These are phyloP conservation scores for Bergia puertoricense DNA, from an alignment of 92 coral and sea anemone genomes.

Conservation along the genomic window DNA sequence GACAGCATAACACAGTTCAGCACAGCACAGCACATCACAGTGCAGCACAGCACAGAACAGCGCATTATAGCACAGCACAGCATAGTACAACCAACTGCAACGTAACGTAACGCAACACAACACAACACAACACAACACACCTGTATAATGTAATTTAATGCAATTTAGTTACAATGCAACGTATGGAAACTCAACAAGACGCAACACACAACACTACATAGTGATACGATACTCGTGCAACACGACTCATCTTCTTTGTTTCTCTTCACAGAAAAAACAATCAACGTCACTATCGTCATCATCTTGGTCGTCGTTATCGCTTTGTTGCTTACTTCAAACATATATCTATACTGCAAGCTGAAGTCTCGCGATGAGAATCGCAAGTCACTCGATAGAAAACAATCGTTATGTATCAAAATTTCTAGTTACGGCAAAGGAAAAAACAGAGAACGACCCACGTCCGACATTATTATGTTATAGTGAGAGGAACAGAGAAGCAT, in stretches of 20 bases:
- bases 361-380: conserved; percentile 25
- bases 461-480: conserved; percentile 36
- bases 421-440: conserved; percentile 25
- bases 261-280: conserved; percentile 10
- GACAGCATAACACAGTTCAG: neutral
- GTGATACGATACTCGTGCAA: no score
- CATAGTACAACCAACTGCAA: neutral
- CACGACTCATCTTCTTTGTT: neutral
- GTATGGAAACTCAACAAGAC: neutral
- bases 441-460: conserved; percentile 25
- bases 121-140: no score
- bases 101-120: neutral
- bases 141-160: no score
- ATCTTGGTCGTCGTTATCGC: conserved; percentile 27
- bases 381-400: conserved; percentile 35
- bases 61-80: neutral
- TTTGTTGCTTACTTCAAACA: conserved; percentile 25
- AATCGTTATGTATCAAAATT: conserved; percentile 17
- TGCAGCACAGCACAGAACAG: neutral
- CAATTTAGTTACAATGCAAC: neutral
- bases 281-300: conserved; percentile 23
- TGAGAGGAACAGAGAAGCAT: neutral
- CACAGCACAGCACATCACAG: neutral
- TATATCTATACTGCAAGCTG: conserved; percentile 33
- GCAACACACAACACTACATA: neutral